Evolutionary conservation across 92 coral and sea anemone genomes (phyloP).

Genomic region (Pocillopora grandis): DNA sequence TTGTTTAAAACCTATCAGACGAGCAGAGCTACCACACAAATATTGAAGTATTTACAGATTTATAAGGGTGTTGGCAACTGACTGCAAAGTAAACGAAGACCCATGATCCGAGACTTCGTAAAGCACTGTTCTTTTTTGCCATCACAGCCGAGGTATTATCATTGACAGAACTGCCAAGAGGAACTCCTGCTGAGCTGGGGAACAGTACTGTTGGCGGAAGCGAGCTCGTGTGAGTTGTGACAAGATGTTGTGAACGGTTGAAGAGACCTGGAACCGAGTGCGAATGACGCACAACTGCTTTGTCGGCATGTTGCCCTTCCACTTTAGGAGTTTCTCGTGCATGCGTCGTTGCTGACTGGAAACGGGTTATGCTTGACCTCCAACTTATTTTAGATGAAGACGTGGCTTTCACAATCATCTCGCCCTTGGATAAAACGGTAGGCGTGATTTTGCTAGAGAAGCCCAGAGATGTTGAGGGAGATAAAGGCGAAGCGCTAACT

Average conservation of each 20-base stretch:
- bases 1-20: background rate
- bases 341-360: background rate
- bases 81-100: background rate
- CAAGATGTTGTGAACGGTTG: background rate
- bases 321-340: background rate
- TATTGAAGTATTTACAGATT: background rate
- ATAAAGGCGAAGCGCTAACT: background rate
- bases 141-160: background rate
- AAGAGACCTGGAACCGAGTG: slow-evolving; percentile 5
- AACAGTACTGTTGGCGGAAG: background rate
- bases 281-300: background rate
- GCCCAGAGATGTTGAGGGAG: background rate
- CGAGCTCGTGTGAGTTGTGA: background rate
- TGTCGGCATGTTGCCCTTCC: background rate
- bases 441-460: background rate
- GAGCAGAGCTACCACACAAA: background rate
- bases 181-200: background rate
- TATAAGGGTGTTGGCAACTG: background rate
- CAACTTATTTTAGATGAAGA: background rate
- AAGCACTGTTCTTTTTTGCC: slow-evolving; percentile 3
- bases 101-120: background rate
- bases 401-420: background rate
- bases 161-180: background rate
- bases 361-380: background rate
- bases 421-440: background rate